Evolutionary conservation across 1,140 invertebrate species (phyloP).

Genomic region (Anthonomus grandis): DNA sequence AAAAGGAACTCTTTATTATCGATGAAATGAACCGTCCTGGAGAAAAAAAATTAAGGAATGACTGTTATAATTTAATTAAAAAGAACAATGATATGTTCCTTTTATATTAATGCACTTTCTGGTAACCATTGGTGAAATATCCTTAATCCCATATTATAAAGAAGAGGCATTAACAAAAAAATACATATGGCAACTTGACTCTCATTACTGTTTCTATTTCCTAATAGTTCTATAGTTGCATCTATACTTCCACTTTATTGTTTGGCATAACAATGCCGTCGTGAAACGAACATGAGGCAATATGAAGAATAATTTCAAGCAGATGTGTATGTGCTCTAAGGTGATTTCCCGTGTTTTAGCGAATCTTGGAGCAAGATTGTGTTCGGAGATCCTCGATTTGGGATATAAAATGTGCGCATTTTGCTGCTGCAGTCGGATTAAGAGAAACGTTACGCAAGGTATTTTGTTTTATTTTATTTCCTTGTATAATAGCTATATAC

Average conservation of each 20-base stretch:
- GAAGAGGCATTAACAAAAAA: too few species aligned
- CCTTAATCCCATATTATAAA: too few species aligned
- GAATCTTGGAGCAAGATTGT: slow-evolving; percentile 29
- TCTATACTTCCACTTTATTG: slow-evolving; percentile 11
- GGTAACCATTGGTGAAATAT: too few species aligned
- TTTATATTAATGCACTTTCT: too few species aligned
- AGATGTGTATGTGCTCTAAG: slow-evolving; percentile 32
- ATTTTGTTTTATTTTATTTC: too few species aligned
- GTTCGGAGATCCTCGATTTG: slow-evolving; percentile 17
- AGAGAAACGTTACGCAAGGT: too few species aligned
- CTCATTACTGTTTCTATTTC: slow-evolving; percentile 9
- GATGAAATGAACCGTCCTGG: too few species aligned
- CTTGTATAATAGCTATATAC: too few species aligned
- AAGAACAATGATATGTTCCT: too few species aligned
- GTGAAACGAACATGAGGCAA: slow-evolving; percentile 1
- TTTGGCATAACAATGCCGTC: not conserved
- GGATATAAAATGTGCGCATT: slow-evolving; percentile 30
- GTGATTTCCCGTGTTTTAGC: slow-evolving; percentile 30
- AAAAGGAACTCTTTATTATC: too few species aligned
- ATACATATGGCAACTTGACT: slow-evolving; percentile 13
- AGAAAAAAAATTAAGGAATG: too few species aligned
- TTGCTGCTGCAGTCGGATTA: slow-evolving; percentile 21
- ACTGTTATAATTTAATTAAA: too few species aligned
- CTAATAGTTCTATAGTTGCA: slow-evolving; percentile 5
- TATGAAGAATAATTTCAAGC: slow-evolving; percentile 16